Evolutionary conservation across 2,113 vertebrate genomes (phyloP), one percentile per base, ranked within the genome.

Genomic region (Cyphomyrus discorhynchus): DNA sequence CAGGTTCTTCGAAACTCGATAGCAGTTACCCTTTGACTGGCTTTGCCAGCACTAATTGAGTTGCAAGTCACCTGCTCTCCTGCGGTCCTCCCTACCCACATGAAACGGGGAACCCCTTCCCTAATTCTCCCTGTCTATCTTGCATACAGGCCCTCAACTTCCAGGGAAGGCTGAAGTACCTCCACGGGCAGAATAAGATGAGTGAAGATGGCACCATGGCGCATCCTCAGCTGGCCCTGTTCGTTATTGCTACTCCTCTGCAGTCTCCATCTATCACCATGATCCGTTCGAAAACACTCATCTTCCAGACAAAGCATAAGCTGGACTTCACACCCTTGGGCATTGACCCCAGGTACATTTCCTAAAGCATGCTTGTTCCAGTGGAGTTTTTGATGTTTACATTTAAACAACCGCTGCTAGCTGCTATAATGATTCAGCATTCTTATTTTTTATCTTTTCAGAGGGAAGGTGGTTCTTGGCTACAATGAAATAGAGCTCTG

Each of bases 401-500:
- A 24, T 24, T 47, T 45, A 84, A 84, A 39, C 17, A 4, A n/a
- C 46, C 82, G 2, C 13, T 42, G 74, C 9, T 84, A 84, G 42
- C 27, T 53, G 50, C 50, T 53, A 35, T 56, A 56, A 53, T 53
- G 35, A 62, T n/a, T 86, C 15, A 4, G 35, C 53, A 24, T 21
- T 62, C 19, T 46, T 88, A 11, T 31, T 31, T 31, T 80, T 86
- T 5, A 31, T 24, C 86, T 31, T 70, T 17, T 89, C 82, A 96
- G 95, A 90, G 95, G 95, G 83, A 95, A 92, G 91, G 90, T 95
- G 1, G 89, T 96, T 49, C 93, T 97, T 93, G 97, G 96, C 3
- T 97, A 97, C 85, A 95, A 94, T 0, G 97, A 97, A 87, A 88
- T 35, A 0, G 97, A 97, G 39, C 92, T 97, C 70, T 95, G 95